Percentiles rank a stretch among this genome's conserved stretches.
Conservation (phyloP, 2,888 invertebrate species). For the Agapetus fuscipes region DNA sequence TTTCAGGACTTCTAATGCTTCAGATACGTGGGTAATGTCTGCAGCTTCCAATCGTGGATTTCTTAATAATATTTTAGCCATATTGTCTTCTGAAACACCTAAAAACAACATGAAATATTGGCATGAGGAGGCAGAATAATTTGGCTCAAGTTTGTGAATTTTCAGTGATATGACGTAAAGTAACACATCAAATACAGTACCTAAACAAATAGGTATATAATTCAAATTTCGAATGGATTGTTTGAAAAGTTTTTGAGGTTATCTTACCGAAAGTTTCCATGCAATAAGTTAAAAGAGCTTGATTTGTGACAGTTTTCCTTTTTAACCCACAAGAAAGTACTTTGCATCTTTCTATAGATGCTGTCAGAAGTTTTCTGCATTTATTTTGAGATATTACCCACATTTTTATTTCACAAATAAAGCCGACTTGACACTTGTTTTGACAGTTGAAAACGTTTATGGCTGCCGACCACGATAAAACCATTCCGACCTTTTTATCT, state of each 20-base stretch:
- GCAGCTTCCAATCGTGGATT: conserved; percentile 2
- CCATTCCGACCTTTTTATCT: no score
- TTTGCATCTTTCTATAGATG: not conserved
- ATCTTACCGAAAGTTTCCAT: conserved; percentile 1
- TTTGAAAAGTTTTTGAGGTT: not conserved
- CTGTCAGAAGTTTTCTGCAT: not conserved
- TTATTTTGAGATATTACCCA: no score
- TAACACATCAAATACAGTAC: no score
- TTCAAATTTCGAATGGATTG: no score
- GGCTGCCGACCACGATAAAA: no score
- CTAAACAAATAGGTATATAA: no score
- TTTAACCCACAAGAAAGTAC: not conserved
- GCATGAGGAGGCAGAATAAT: no score
- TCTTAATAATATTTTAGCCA: conserved; percentile 1
- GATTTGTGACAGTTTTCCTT: not conserved
- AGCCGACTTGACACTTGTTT: no score
- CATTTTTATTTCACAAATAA: no score
- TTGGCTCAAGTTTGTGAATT: no score
- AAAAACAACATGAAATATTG: not conserved
- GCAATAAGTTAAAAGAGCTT: conserved; percentile 1
- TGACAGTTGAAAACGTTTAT: no score
- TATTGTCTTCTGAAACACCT: not conserved
- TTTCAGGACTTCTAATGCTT: conserved; percentile 11
- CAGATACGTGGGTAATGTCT: conserved; percentile 1
- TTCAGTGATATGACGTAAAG: no score